Evolutionary conservation across 2,888 invertebrate genomes (phyloP).

Genomic region (Platypus cylindrus): DNA sequence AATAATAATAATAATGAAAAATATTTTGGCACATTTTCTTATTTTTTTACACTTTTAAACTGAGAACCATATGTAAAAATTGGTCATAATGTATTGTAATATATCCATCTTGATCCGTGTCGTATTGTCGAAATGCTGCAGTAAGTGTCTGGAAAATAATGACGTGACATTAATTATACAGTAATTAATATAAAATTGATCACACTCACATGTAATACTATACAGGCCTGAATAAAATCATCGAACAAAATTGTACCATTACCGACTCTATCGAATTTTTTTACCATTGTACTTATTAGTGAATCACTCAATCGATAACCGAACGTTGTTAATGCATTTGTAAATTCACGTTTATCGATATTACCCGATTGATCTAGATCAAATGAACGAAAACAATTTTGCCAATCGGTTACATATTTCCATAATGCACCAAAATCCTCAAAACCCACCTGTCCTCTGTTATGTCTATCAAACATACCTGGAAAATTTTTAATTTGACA

Average conservation of each 20-base stretch:
- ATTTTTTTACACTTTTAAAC: slow-evolving; percentile 50
- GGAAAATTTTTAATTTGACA: too few relatives aligned
- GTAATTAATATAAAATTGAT: not conserved
- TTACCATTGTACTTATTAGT: slow-evolving; percentile 66
- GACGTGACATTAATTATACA: not conserved
- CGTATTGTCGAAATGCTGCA: slow-evolving; percentile 72
- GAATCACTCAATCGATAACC: slow-evolving; percentile 78
- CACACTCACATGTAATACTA: slow-evolving; percentile 76
- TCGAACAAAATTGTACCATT: slow-evolving; percentile 87
- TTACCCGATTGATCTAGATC: slow-evolving; percentile 87
- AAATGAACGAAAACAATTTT: slow-evolving; percentile 86
- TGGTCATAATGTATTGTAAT: slow-evolving; percentile 94
- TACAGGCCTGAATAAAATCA: slow-evolving; percentile 95
- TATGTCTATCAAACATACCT: slow-evolving; percentile 90
- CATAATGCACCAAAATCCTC: slow-evolving; percentile 92
- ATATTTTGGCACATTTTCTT: not conserved
- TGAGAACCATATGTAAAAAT: slow-evolving; percentile 84
- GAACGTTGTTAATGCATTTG: slow-evolving; percentile 79
- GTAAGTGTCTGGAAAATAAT: slow-evolving; percentile 68
- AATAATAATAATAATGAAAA: too few relatives aligned
- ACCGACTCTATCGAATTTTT: slow-evolving; percentile 91
- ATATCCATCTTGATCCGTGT: slow-evolving; percentile 88
- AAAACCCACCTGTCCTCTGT: slow-evolving; percentile 80
- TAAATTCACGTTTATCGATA: slow-evolving; percentile 84
- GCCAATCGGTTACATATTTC: slow-evolving; percentile 99